phyloP scores from a whole-genome alignment of 2,888 invertebrate genomes.

The Scelioninae gen. 2 region DNA sequence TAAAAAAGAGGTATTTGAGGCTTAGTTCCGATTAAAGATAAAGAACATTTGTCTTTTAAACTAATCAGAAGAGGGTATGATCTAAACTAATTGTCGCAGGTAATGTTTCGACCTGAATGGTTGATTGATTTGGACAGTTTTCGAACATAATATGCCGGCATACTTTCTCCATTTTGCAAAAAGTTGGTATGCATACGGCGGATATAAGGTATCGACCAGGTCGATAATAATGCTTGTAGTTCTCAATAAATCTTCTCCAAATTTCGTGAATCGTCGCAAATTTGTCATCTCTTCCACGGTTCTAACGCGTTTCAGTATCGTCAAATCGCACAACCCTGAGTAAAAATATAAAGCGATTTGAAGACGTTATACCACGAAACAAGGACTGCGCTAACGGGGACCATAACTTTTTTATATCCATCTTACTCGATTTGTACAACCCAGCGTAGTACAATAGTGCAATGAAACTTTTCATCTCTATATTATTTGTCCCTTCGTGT shows the following conservation, averaged over 20 bases:
- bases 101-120: slow-evolving; percentile 33
- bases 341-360: slow-evolving; percentile 8
- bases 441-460: slow-evolving; percentile 25
- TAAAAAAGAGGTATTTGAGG: slow-evolving; percentile 9
- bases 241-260: slow-evolving; percentile 18
- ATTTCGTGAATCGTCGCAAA: slow-evolving; percentile 56
- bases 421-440: slow-evolving; percentile 3
- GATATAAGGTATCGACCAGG: slow-evolving; percentile 10
- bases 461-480: slow-evolving; percentile 16
- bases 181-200: neutral
- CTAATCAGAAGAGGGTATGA: slow-evolving; percentile 12
- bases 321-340: slow-evolving; percentile 8
- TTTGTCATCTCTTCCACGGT: slow-evolving; percentile 47
- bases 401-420: slow-evolving; percentile 3
- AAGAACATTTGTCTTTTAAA: neutral
- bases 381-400: slow-evolving; percentile 6
- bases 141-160: slow-evolving; percentile 37
- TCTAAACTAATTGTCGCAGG: slow-evolving; percentile 54
- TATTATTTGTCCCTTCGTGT: slow-evolving; percentile 3
- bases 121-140: slow-evolving; percentile 40
- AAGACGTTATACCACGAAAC: slow-evolving; percentile 13
- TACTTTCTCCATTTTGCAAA: slow-evolving; percentile 15
- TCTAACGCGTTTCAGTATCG: slow-evolving; percentile 6
- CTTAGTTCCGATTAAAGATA: slow-evolving; percentile 9
- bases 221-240: slow-evolving; percentile 10